Evolutionary conservation across 2,888 invertebrate species (phyloP), one percentile per base, ranked within the genome.

Genomic region (Netelia inedita): DNA sequence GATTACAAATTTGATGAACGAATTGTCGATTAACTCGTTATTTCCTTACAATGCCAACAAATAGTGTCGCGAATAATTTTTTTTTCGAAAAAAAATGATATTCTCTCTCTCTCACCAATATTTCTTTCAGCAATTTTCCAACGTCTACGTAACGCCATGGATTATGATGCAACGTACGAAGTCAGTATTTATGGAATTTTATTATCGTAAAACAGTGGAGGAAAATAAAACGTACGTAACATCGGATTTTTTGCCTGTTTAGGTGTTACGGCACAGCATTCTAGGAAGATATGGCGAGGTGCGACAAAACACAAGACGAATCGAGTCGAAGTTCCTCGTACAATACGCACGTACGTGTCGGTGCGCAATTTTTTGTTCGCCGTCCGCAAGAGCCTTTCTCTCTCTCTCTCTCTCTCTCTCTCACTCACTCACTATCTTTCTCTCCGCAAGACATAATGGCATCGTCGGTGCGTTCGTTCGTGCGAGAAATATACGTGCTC

Each of bases 401-500:
- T 19, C 61, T 43, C 46, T 57, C 10, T 41, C 35, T 59, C 55
- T 59, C 75, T 68, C 23, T n/a, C n/a, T n/a, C n/a, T n/a, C n/a
- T n/a, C n/a, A n/a, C n/a, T n/a, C 28, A 28, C 28, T 28, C 28
- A 28, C 28, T 28, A 28, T 19, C 57, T 28, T 41, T 50, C 57
- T 57, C 59, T 59, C 21, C 35, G 57, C 16, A 59, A 75, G 71
- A 76, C 65, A 69, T 63, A 72, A 82, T 72, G 59, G 82, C 53
- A 73, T 61, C 63, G 74, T 71, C 66, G 71, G 46, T 71, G 72
- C 41, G 73, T 73, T 65, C 66, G 72, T 82, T 82, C 76, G 72
- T 72, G 72, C 76, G 72, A 82, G 66, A 71, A 82, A 78, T 78
- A 78, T 72, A 66, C 72, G 66, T 72, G 76, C 66, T 72, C 50